Conservation (phyloP, 2,888 invertebrate genomes). For the Pinctada fucata region DNA sequence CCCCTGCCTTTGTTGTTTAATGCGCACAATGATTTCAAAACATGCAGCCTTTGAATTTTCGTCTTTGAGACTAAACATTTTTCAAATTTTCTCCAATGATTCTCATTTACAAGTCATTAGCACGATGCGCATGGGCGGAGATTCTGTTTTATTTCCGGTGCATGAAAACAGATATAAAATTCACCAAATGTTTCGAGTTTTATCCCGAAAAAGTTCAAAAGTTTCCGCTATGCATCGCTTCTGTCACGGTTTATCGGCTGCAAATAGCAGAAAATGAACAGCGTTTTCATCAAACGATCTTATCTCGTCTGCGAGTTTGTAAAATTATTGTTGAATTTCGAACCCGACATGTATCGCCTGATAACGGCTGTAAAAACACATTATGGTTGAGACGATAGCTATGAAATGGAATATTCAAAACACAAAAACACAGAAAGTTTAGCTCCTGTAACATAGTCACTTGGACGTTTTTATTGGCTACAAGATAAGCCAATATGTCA, state of each 20-base stretch:
- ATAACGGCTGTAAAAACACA: neutral
- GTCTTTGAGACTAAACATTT: conserved; percentile 1
- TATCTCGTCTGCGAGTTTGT: neutral
- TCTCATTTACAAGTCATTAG: neutral
- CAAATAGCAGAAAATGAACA: neutral
- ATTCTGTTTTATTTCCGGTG: neutral
- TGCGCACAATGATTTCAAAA: neutral
- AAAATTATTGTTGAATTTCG: conserved; percentile 1
- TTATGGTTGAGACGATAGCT: neutral
- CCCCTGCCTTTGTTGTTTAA: neutral
- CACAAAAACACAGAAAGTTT: neutral
- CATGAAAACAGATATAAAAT: neutral
- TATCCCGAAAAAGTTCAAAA: neutral
- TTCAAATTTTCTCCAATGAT: neutral
- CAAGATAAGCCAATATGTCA: conserved; percentile 2
- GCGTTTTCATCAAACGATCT: neutral
- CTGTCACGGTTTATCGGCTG: neutral
- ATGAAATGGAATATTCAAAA: too few species aligned
- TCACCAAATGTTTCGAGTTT: neutral
- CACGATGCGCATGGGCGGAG: neutral
- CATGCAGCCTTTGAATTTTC: neutral
- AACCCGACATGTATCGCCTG: neutral
- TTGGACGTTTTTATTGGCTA: neutral
- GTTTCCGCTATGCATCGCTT: neutral
- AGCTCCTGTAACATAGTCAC: neutral